Evolutionary conservation across 2,888 invertebrate genomes (phyloP).

Genomic region (Limnephilus auricula): DNA sequence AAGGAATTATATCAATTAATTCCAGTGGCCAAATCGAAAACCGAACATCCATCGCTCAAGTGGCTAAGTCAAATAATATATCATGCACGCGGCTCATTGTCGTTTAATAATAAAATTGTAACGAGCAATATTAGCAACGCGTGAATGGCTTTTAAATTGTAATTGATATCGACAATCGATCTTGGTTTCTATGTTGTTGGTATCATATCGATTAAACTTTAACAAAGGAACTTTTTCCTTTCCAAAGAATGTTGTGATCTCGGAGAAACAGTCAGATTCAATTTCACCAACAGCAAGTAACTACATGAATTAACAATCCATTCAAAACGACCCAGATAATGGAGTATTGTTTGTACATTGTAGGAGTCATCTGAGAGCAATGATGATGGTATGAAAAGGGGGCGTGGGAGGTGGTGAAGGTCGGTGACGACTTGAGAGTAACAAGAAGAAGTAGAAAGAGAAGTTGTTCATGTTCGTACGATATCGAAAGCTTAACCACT

Average conservation of each 20-base stretch:
- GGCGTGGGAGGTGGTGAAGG: slow-evolving; percentile 21
- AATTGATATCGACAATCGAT: background rate
- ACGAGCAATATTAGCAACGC: background rate
- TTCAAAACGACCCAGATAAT: slow-evolving; percentile 14
- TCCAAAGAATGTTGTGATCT: background rate
- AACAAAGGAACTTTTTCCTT: background rate
- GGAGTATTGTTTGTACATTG: background rate
- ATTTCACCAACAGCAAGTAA: background rate
- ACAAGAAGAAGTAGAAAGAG: background rate
- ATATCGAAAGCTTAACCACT: background rate
- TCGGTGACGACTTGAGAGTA: background rate
- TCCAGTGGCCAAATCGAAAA: no score
- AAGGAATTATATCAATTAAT: no score
- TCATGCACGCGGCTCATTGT: background rate
- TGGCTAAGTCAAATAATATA: background rate
- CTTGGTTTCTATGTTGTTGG: background rate
- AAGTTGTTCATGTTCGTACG: background rate
- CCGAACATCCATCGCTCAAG: no score
- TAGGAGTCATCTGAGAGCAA: background rate
- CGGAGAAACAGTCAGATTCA: slow-evolving; percentile 13
- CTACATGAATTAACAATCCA: background rate
- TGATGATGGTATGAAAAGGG: background rate
- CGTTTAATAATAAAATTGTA: background rate
- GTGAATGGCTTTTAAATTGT: background rate
- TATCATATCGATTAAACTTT: background rate